Evolutionary conservation across 2,113 vertebrate genomes (phyloP).

Genomic region (Chiloscyllium plagiosum): DNA sequence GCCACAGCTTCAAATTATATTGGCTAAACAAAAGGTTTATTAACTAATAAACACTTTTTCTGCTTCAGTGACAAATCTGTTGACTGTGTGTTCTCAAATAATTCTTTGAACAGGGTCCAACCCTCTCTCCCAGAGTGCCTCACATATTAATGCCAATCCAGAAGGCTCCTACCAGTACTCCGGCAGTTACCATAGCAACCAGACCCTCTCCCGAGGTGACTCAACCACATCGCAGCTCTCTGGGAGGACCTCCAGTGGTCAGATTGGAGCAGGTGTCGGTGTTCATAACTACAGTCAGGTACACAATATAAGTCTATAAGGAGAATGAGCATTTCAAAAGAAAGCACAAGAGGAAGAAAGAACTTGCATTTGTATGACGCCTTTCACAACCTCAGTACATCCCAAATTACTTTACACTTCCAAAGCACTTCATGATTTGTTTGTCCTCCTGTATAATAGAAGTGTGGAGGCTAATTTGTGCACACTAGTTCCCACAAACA

Average conservation of each 20-base stretch:
- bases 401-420: background rate
- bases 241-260: slow-evolving; percentile 62
- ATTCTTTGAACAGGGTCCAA: slow-evolving; percentile 77
- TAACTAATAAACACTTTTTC: slow-evolving; percentile 62
- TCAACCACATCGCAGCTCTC: slow-evolving; percentile 70
- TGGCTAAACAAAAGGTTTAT: slow-evolving; percentile 37
- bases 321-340: background rate
- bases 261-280: slow-evolving; percentile 76
- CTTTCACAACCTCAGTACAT: background rate
- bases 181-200: slow-evolving; percentile 97
- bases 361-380: background rate
- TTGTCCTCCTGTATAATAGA: background rate
- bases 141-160: slow-evolving; percentile 95
- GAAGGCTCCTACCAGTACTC: slow-evolving; percentile 97
- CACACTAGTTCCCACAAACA: background rate
- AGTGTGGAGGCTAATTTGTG: background rate
- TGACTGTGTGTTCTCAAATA: slow-evolving; percentile 71
- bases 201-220: slow-evolving; percentile 88
- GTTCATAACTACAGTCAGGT: slow-evolving; percentile 96
- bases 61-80: slow-evolving; percentile 63
- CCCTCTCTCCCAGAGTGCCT: slow-evolving; percentile 93
- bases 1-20: background rate
- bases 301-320: slow-evolving; percentile 45
- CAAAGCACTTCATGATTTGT: background rate
- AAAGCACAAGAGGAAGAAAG: background rate